phyloP scores from a whole-genome alignment of 2,113 vertebrate species.

The Strigops habroptila region DNA sequence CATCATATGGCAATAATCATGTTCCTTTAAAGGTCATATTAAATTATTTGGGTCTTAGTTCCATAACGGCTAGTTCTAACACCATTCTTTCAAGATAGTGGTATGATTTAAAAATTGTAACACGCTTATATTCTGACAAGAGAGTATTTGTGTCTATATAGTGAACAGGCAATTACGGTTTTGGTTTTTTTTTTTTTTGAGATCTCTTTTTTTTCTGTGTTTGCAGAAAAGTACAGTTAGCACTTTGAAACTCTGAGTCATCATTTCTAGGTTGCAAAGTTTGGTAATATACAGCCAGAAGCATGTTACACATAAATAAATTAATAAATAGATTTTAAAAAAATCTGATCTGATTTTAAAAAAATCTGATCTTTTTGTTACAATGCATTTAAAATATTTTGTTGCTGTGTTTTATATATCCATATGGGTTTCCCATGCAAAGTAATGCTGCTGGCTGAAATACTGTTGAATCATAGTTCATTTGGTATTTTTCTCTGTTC shows the following conservation, averaged over 20 bases:
- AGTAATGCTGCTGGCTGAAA: neutral
- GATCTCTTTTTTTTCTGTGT: neutral
- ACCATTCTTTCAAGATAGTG: neutral
- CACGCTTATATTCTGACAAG: neutral
- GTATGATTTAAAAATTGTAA: neutral
- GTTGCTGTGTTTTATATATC: neutral
- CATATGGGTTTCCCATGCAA: neutral
- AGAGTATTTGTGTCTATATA: neutral
- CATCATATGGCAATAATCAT: neutral
- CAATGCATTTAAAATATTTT: accelerated
- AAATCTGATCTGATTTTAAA: neutral
- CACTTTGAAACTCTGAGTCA: neutral
- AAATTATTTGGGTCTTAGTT: neutral
- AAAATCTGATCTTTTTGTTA: neutral
- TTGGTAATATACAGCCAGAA: neutral
- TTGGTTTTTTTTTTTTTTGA: neutral
- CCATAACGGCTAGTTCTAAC: neutral
- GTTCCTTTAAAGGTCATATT: neutral
- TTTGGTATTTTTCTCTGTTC: neutral
- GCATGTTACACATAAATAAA: neutral
- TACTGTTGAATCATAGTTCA: neutral
- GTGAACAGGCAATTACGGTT: neutral
- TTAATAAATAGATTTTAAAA: neutral
- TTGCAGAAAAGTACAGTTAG: neutral
- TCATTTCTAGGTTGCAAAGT: neutral